Conservation (phyloP, 2,888 invertebrate species). For the Atrina japonica region DNA sequence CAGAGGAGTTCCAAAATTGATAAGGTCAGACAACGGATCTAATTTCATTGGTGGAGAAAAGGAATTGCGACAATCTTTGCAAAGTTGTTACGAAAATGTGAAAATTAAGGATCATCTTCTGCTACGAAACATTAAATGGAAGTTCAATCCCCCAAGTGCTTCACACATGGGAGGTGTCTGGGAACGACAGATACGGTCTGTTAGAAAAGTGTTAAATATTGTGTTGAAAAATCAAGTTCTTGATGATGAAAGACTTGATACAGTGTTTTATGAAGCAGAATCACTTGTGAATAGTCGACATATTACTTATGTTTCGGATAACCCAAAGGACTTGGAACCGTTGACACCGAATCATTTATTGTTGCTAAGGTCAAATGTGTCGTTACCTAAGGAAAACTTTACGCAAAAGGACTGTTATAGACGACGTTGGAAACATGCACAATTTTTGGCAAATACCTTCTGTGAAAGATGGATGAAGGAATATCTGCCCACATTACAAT, state of each 20-base stretch:
- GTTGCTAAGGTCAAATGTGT: conserved; percentile 5
- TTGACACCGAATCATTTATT: conserved; percentile 30
- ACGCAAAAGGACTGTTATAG: not conserved
- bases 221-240: conserved; percentile 9
- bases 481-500: conserved; percentile 3
- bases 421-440: not conserved
- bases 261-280: conserved; percentile 23
- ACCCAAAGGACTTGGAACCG: conserved; percentile 15
- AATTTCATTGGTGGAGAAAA: too few relatives aligned
- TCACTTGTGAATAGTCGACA: conserved; percentile 12
- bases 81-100: not conserved
- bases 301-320: conserved; percentile 9
- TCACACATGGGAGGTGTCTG: conserved; percentile 15
- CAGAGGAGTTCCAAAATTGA: too few relatives aligned
- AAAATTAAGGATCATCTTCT: not conserved
- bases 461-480: not conserved
- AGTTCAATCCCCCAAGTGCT: conserved; percentile 38
- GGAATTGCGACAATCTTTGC: too few relatives aligned
- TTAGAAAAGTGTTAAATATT: conserved; percentile 15
- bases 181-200: conserved; percentile 22
- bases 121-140: conserved; percentile 1
- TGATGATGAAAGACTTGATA: conserved; percentile 9
- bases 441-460: not conserved
- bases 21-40: too few relatives aligned
- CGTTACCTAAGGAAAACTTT: conserved; percentile 6